Evolutionary conservation across 2,113 vertebrate species (phyloP).

Genomic region (Semnornis frantzii): DNA sequence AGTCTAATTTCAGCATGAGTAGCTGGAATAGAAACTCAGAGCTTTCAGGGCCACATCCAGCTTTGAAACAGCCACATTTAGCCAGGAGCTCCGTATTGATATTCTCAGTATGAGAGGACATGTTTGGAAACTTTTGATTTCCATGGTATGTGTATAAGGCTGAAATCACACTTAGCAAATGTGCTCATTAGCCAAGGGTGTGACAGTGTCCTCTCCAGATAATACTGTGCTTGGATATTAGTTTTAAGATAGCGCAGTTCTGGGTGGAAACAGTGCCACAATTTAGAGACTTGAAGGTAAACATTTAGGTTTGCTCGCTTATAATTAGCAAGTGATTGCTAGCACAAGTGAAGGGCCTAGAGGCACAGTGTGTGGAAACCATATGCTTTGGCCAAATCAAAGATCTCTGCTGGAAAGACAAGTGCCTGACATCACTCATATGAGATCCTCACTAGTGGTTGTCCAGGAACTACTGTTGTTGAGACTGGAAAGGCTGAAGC

Average conservation of each 20-base stretch:
- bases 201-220: background rate
- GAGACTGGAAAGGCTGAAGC: background rate
- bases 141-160: background rate
- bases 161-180: background rate
- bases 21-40: background rate
- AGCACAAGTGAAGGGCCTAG: background rate
- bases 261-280: background rate
- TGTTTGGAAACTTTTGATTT: background rate
- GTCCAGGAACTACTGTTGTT: background rate
- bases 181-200: background rate
- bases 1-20: background rate
- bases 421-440: background rate
- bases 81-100: background rate
- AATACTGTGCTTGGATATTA: background rate
- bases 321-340: background rate
- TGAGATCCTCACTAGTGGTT: background rate
- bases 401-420: background rate
- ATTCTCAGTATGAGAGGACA: background rate
- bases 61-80: background rate
- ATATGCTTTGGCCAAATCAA: background rate
- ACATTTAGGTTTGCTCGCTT: background rate
- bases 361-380: background rate
- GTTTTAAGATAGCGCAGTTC: background rate
- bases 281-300: background rate
- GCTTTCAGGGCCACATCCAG: background rate